These are phyloP conservation scores for Tautogolabrus adspersus DNA, from an alignment of 2,113 vertebrate genomes.

Conservation along the genomic window DNA sequence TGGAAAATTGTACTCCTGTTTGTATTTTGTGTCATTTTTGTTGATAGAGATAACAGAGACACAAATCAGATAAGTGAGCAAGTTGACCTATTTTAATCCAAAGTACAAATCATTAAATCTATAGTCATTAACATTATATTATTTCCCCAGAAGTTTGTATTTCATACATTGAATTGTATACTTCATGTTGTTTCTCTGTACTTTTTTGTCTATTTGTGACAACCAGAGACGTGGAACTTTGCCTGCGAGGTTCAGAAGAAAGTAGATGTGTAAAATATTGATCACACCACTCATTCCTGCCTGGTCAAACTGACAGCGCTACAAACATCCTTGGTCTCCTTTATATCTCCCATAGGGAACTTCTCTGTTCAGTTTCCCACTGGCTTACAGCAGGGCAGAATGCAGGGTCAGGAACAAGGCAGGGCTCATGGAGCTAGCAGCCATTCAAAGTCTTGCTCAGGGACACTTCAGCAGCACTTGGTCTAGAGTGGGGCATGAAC, in stretches of 20 bases:
- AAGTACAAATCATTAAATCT: no score
- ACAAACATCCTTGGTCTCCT: constrained; percentile 36
- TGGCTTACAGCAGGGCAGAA: constrained; percentile 40
- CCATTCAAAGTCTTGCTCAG: constrained; percentile 59
- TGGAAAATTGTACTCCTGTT: no score
- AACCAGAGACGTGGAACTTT: constrained; percentile 6
- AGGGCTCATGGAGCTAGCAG: constrained; percentile 29
- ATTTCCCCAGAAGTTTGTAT: not conserved
- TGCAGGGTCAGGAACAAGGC: constrained; percentile 34
- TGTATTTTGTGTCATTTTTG: no score
- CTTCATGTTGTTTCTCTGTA: not conserved
- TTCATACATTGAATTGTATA: not conserved
- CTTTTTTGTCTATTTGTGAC: constrained; percentile 1
- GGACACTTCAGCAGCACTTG: constrained; percentile 54
- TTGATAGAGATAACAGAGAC: no score
- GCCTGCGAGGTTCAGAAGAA: constrained; percentile 30
- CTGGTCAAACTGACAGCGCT: constrained; percentile 54
- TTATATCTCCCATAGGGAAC: constrained; percentile 24
- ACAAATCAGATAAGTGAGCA: no score
- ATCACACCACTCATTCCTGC: constrained; percentile 51
- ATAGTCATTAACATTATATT: not conserved
- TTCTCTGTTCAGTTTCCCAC: constrained; percentile 29
- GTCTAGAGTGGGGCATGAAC: constrained; percentile 1
- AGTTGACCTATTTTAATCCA: no score
- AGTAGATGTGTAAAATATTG: constrained; percentile 63